phyloP scores from a whole-genome alignment of 2,888 invertebrate species.

The Hypena proboscidalis region DNA sequence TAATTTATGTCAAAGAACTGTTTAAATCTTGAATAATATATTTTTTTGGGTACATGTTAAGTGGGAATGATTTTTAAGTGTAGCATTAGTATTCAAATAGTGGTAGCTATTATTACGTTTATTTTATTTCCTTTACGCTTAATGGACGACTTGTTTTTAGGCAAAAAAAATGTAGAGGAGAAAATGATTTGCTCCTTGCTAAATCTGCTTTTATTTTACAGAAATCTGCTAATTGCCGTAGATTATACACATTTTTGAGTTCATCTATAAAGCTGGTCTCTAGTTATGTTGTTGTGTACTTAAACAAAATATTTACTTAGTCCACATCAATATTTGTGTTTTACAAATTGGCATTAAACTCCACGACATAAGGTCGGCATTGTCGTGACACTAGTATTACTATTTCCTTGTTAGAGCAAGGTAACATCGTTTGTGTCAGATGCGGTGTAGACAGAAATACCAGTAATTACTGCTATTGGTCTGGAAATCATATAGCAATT shows the following conservation, averaged over 20 bases:
- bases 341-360: constrained; percentile 21
- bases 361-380: constrained; percentile 22
- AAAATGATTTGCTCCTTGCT: too few relatives aligned
- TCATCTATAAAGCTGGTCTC: background rate
- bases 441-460: constrained; percentile 16
- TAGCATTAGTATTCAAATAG: too few relatives aligned
- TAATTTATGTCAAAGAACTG: too few relatives aligned
- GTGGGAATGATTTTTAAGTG: too few relatives aligned
- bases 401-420: constrained; percentile 29
- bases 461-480: constrained; percentile 13
- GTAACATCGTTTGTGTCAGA: constrained; percentile 22
- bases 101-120: too few relatives aligned
- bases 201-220: too few relatives aligned
- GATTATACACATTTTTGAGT: background rate
- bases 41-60: too few relatives aligned
- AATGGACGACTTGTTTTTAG: too few relatives aligned
- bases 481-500: constrained; percentile 1
- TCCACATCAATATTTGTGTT: constrained; percentile 18
- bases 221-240: background rate
- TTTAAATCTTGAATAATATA: too few relatives aligned
- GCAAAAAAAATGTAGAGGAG: too few relatives aligned
- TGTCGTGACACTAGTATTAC: constrained; percentile 9
- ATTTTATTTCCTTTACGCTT: too few relatives aligned
- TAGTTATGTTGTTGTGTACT: constrained; percentile 21
- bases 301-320: constrained; percentile 21